Conservation (phyloP, 2,113 vertebrate species). For the Noctilio leporinus region DNA sequence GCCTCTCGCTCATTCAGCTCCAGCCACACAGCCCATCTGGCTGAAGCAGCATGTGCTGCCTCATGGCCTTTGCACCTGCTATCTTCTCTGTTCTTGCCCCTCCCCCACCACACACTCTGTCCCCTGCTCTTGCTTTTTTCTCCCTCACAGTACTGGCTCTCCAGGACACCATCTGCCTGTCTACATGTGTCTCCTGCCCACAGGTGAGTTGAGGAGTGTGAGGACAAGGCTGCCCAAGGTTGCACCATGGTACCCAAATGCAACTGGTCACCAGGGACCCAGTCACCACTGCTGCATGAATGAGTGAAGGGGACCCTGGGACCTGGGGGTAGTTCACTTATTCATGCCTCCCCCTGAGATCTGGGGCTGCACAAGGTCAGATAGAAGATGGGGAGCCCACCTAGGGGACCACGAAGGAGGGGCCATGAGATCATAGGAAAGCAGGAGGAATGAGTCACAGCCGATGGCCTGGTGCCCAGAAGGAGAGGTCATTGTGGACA, state of each 20-base stretch:
- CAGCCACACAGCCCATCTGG: accelerated
- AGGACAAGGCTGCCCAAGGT: not conserved
- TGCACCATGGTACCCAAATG: accelerated
- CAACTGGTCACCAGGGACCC: not conserved
- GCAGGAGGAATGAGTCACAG: not conserved
- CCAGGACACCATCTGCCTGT: accelerated
- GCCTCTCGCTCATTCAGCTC: not conserved
- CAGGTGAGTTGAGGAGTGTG: accelerated
- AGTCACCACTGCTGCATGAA: accelerated
- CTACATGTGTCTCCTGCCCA: too few relatives aligned
- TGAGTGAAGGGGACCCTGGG: not conserved
- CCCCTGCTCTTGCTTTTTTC: not conserved
- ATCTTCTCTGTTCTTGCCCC: not conserved
- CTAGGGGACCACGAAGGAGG: not conserved
- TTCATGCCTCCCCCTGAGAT: not conserved
- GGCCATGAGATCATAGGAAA: accelerated
- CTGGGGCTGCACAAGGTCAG: not conserved
- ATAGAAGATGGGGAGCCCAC: not conserved
- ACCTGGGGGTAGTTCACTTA: accelerated
- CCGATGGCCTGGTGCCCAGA: accelerated
- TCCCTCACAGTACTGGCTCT: not conserved
- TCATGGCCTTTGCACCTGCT: not conserved
- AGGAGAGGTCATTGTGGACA: accelerated
- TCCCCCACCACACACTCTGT: accelerated
- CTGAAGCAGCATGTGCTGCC: accelerated